Evolutionary conservation across 2,797 vertebrate genomes (phyloP).

Genomic region (Aphelocoma californica): DNA sequence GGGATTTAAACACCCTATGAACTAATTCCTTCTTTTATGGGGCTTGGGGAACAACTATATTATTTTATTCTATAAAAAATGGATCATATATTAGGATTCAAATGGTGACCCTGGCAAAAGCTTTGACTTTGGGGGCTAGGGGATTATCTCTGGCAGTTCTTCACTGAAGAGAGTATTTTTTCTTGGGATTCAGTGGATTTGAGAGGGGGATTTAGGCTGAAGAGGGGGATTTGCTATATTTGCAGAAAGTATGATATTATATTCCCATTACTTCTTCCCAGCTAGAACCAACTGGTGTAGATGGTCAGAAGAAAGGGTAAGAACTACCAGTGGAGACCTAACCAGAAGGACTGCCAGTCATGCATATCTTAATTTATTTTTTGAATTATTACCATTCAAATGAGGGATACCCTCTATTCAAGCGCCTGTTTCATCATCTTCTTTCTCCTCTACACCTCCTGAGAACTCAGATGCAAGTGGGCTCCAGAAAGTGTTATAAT

Average conservation of each 20-base stretch:
- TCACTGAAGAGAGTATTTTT: neutral
- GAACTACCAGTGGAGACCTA: neutral
- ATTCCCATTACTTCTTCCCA: neutral
- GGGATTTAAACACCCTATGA: neutral
- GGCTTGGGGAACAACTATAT: neutral
- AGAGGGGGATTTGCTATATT: neutral
- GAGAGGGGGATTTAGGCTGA: neutral
- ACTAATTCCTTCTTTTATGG: neutral
- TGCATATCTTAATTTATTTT: neutral
- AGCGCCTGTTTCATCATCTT: neutral
- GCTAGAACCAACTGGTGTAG: neutral
- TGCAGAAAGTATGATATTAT: neutral
- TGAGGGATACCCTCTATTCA: neutral
- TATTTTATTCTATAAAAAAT: neutral
- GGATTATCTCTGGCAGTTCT: neutral
- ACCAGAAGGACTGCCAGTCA: neutral
- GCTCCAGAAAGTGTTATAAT: neutral
- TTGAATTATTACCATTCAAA: neutral
- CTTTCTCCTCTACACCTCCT: neutral
- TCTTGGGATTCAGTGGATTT: neutral
- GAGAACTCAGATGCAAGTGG: neutral
- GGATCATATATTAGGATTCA: neutral
- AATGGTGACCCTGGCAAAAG: neutral
- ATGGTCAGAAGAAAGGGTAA: neutral
- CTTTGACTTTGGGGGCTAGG: neutral